These are phyloP conservation scores for Bombus pyrosoma DNA, from an alignment of 1,140 invertebrate species.

Conservation along the genomic window DNA sequence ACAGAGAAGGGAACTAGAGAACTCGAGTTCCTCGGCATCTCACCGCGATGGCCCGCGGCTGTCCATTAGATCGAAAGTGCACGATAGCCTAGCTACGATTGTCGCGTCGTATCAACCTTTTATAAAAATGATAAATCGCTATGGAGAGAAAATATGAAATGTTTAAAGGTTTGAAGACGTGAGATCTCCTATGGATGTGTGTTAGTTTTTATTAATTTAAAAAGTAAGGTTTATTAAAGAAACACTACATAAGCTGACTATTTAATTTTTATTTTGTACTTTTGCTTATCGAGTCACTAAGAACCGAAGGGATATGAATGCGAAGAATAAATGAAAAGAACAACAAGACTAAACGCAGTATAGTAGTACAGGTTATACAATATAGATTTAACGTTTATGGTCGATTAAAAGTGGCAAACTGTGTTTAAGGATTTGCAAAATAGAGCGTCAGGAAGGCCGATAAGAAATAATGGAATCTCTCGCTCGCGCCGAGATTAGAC, in stretches of 20 bases:
- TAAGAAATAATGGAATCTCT: slow-evolving; percentile 36
- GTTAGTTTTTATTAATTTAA: too few species aligned
- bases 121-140: slow-evolving; percentile 3
- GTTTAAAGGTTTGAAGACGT: not conserved
- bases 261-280: too few species aligned
- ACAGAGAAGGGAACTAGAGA: not conserved
- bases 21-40: slow-evolving; percentile 27
- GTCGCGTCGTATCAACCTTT: not conserved
- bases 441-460: not conserved
- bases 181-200: too few species aligned
- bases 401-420: not conserved
- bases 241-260: too few species aligned
- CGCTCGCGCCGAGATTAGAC: not conserved
- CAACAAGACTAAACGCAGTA: not conserved
- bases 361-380: not conserved
- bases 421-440: not conserved
- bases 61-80: slow-evolving; percentile 54
- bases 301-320: not conserved
- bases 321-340: not conserved
- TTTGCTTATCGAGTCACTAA: too few species aligned
- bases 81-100: slow-evolving; percentile 8
- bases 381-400: too few species aligned
- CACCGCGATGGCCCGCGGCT: slow-evolving; percentile 33
- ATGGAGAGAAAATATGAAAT: not conserved
- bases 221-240: too few species aligned